Percentiles rank a stretch among this genome's conserved stretches.
Evolutionary conservation across 2,797 vertebrate species (phyloP).

Genomic region (Brotula barbata): DNA sequence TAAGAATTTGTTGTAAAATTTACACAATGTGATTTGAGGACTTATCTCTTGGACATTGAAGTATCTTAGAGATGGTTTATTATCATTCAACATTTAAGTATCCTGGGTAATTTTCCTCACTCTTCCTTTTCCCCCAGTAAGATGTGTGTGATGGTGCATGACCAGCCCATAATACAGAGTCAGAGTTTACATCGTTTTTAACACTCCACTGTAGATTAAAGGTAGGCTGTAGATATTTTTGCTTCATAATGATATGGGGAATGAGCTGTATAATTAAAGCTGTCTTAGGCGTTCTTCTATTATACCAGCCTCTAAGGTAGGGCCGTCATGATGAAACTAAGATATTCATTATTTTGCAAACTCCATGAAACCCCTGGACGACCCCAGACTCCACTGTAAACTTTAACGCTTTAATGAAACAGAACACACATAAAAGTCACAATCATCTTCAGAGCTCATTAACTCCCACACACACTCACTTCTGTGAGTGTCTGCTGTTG

Average conservation of each 20-base stretch:
- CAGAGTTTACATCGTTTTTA: too few relatives aligned
- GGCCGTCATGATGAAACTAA: neutral
- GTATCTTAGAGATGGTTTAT: too few relatives aligned
- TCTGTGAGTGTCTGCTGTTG: too few relatives aligned
- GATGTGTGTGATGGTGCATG: too few relatives aligned
- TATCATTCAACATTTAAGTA: too few relatives aligned
- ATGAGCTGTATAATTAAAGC: neutral
- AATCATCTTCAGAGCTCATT: constrained; percentile 11
- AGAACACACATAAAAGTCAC: neutral
- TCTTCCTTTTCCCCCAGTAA: too few relatives aligned
- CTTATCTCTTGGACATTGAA: too few relatives aligned
- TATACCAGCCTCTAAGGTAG: neutral
- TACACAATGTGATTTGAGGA: too few relatives aligned
- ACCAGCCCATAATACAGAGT: too few relatives aligned
- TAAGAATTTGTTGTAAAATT: too few relatives aligned
- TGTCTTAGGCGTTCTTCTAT: neutral
- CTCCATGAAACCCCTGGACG: neutral
- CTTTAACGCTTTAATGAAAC: constrained; percentile 4
- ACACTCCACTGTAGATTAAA: too few relatives aligned
- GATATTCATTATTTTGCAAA: neutral
- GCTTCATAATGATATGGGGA: neutral
- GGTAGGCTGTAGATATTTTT: neutral
- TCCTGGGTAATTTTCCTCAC: too few relatives aligned
- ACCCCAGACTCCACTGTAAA: neutral
- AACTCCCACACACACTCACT: neutral